Evolutionary conservation across 1,140 invertebrate genomes (phyloP), one percentile per base, ranked within the genome.

Genomic region (Drosophila kurseongensis): DNA sequence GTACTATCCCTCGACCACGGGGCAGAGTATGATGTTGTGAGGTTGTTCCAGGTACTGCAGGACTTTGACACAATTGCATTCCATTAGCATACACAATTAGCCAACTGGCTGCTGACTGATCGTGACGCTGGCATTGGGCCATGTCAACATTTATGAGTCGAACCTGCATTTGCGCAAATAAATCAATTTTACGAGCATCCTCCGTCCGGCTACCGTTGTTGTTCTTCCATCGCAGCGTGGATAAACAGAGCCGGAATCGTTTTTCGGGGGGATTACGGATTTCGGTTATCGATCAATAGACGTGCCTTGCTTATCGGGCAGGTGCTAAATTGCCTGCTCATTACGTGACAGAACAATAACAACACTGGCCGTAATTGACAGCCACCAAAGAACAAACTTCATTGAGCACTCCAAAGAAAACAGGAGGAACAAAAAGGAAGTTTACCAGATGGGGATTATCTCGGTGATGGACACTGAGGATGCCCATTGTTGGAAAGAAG

Each of bases 71-170:
- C 84, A 89, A 79, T 89, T 89, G 84, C 84, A 89, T 89, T 75
- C 84, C 84, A 89, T 89, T 89, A 89, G 84, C 84, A 89, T 89
- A 75, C 84, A 89, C 77, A 89, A 89, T 89, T 89, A 89, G 84
- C 72, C 80, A 78, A 66, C 58, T 45, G 51, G 67, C 57, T 65
- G 59, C 57, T 54, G 57, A 65, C 71, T 68, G 77, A 75, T 88
- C 84, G 84, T 88, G 84, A 89, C 47, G 73, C 74, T 69, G 57
- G 57, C 51, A 61, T 74, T 74, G 68, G 67, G 71, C 73, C 73
- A 66, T 75, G 75, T 78, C 51, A 78, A 68, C 65, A 77, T 80
- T 86, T 78, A 77, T 76, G 72, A 69, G 58, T 57, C 71, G 44
- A 42, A 32, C 45, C 62, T 63, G 76, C 68, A 77, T 78, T 75